Evolutionary conservation across 2,797 vertebrate species (phyloP).

Genomic region (Furcifer pardalis): DNA sequence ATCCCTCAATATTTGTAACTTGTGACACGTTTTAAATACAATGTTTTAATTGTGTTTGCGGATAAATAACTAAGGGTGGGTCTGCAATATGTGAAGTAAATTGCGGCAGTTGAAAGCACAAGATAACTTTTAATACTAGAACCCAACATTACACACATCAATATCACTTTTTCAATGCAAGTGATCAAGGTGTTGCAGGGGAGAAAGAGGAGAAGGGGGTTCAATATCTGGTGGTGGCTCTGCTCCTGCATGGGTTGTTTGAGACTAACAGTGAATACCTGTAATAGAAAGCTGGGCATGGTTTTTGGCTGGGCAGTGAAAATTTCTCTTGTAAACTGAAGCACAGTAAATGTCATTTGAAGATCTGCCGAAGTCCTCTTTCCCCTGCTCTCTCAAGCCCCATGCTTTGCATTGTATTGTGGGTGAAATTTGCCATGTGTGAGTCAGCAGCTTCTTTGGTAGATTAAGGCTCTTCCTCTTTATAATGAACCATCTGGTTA

Average conservation of each 20-base stretch:
- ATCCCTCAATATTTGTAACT: not conserved
- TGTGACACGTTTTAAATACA: not conserved
- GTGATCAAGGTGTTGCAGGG: not conserved
- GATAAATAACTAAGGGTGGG: no score
- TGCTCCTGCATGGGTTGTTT: not conserved
- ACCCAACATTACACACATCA: not conserved
- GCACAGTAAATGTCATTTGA: not conserved
- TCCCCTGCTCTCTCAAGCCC: not conserved
- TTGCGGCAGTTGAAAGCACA: not conserved
- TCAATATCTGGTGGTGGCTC: not conserved
- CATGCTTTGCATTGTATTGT: conserved; percentile 33
- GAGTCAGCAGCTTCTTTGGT: conserved; percentile 52
- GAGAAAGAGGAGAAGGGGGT: not conserved
- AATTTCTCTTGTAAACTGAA: conserved; percentile 11
- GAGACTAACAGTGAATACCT: not conserved
- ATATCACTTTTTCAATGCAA: not conserved
- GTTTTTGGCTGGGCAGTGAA: not conserved
- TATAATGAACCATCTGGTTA: conserved; percentile 72
- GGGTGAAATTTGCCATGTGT: conserved; percentile 39
- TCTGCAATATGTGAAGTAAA: not conserved
- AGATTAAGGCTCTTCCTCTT: conserved; percentile 70
- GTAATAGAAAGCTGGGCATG: not conserved
- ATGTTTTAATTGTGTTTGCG: no score
- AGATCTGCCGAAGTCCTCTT: not conserved
- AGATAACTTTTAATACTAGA: not conserved